phyloP scores from a whole-genome alignment of 1,140 invertebrate species.

The Pseudoatta argentina region DNA sequence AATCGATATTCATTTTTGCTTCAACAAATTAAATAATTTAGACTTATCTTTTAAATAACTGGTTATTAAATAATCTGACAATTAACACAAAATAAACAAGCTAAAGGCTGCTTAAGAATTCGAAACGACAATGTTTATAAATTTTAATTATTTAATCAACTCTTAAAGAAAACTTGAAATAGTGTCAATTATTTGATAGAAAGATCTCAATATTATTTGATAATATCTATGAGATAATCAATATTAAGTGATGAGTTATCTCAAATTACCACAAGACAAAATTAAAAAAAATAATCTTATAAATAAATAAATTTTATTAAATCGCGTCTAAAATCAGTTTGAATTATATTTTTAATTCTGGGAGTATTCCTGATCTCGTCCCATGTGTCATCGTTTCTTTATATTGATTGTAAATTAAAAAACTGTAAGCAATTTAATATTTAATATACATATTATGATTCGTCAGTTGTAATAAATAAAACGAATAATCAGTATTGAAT shows the following conservation, averaged over 20 bases:
- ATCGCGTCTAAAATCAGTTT: background rate
- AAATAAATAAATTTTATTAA: background rate
- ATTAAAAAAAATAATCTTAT: background rate
- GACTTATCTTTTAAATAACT: background rate
- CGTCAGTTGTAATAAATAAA: background rate
- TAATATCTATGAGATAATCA: background rate
- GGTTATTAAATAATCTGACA: background rate
- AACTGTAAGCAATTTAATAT: conserved; percentile 24
- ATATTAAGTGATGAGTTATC: background rate
- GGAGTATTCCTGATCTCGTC: background rate
- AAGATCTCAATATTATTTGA: background rate
- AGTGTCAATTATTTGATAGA: background rate
- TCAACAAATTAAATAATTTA: background rate
- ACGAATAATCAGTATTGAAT: background rate
- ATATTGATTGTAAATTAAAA: background rate
- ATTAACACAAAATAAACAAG: background rate
- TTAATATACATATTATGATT: background rate
- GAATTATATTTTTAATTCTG: background rate
- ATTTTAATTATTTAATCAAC: background rate
- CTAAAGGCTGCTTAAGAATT: background rate
- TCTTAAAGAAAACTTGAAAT: background rate
- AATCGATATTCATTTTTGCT: background rate
- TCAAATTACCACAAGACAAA: background rate
- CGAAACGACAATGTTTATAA: background rate
- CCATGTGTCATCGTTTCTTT: background rate